These are phyloP conservation scores for Ictidomys tridecemlineatus DNA, from an alignment of 2,113 vertebrate species.

Conservation along the genomic window DNA sequence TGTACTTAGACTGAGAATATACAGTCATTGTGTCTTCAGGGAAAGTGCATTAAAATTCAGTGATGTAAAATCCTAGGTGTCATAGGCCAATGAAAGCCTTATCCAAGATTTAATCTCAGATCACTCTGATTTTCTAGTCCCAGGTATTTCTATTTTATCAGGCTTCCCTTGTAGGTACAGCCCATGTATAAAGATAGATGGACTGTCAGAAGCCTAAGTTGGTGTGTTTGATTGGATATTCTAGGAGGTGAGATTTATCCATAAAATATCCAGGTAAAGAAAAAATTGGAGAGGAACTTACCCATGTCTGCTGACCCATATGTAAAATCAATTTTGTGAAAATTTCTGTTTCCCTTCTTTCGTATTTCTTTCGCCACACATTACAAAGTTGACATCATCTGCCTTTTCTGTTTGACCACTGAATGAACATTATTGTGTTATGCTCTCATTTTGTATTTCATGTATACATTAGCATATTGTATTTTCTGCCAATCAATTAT, in stretches of 20 bases:
- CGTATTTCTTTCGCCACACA: not conserved
- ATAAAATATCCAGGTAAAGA: not conserved
- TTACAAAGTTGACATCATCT: not conserved
- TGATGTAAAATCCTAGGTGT: not conserved
- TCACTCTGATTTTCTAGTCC: not conserved
- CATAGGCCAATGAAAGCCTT: not conserved
- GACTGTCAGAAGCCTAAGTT: rapidly evolving
- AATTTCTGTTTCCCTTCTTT: not conserved
- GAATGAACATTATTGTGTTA: not conserved
- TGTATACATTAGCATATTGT: not conserved
- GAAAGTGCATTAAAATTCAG: not conserved
- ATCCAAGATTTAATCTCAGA: not conserved
- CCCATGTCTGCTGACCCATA: not conserved
- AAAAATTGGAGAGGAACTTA: not conserved
- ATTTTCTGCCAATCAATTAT: not conserved
- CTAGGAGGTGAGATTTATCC: not conserved
- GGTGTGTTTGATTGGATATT: not conserved
- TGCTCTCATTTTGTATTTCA: not conserved
- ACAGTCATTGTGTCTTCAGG: not conserved
- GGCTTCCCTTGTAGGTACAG: not conserved
- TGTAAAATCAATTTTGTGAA: not conserved
- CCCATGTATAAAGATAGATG: not conserved
- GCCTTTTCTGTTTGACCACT: not conserved
- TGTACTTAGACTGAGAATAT: not conserved
- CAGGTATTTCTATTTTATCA: not conserved